Percentiles rank a stretch among this genome's conserved stretches.
Conservation (phyloP, 2,113 vertebrate species). For the Gasterosteus aculeatus region DNA sequence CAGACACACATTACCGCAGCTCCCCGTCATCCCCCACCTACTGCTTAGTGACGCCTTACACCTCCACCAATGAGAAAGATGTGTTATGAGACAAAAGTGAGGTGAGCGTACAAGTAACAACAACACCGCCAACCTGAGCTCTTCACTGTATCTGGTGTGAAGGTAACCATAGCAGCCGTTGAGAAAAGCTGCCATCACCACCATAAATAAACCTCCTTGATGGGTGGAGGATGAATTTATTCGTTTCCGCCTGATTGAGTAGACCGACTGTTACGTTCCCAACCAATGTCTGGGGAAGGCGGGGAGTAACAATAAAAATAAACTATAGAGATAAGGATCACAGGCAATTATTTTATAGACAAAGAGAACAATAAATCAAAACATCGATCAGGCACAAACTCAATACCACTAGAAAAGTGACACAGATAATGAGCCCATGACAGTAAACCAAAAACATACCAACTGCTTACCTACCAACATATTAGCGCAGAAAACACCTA, state of each 20-base stretch:
- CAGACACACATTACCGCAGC: slow-evolving; percentile 13
- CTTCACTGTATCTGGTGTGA: slow-evolving; percentile 65
- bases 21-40: slow-evolving; percentile 10
- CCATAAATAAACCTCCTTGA: slow-evolving; percentile 77
- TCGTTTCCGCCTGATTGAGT: slow-evolving; percentile 42
- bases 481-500: too few relatives aligned
- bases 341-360: too few relatives aligned
- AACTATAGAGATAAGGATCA: too few relatives aligned
- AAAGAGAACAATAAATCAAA: too few relatives aligned
- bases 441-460: too few relatives aligned
- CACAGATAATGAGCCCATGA: too few relatives aligned
- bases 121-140: slow-evolving; percentile 67
- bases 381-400: too few relatives aligned
- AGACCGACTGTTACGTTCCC: slow-evolving; percentile 11
- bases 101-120: slow-evolving; percentile 52
- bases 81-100: slow-evolving; percentile 60
- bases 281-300: too few relatives aligned
- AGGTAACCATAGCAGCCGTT: slow-evolving; percentile 82
- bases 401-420: too few relatives aligned
- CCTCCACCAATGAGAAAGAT: slow-evolving; percentile 54
- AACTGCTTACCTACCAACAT: too few relatives aligned
- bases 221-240: slow-evolving; percentile 61
- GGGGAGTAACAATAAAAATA: too few relatives aligned
- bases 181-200: slow-evolving; percentile 67
- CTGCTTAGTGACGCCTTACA: slow-evolving; percentile 35